Conservation (phyloP, 1,140 invertebrate genomes). For the Lordiphosa stackelbergi region DNA sequence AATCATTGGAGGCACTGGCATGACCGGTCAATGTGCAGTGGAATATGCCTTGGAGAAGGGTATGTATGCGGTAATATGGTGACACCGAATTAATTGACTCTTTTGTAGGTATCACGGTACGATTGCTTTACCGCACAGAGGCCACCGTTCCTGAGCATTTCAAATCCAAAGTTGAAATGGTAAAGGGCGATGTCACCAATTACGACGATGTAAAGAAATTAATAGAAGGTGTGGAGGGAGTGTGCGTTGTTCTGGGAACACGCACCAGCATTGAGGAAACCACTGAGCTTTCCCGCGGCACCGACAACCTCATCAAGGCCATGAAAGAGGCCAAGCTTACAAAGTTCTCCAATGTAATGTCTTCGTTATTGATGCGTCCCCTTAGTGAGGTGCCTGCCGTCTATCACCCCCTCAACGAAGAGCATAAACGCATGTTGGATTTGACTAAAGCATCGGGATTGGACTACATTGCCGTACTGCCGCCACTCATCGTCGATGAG, state of each 20-base stretch:
- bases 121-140: constrained; percentile 85
- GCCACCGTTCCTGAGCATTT: constrained; percentile 82
- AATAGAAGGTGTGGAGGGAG: constrained; percentile 83
- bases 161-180: constrained; percentile 82
- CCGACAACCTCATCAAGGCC: constrained; percentile 86
- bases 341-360: constrained; percentile 86
- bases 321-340: constrained; percentile 86
- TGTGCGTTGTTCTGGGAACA: constrained; percentile 88
- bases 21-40: constrained; percentile 86
- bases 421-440: constrained; percentile 88
- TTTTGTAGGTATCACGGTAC: constrained; percentile 81
- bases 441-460: constrained; percentile 82
- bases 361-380: constrained; percentile 87
- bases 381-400: constrained; percentile 84
- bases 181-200: constrained; percentile 86
- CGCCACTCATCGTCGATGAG: constrained; percentile 86
- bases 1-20: constrained; percentile 89
- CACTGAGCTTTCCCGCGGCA: constrained; percentile 87
- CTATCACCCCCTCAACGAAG: constrained; percentile 85
- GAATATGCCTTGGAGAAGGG: constrained; percentile 86
- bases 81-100: constrained; percentile 11
- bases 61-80: constrained; percentile 68
- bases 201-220: constrained; percentile 85
- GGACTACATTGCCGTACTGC: constrained; percentile 87
- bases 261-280: constrained; percentile 86